Conservation (phyloP, 2,888 invertebrate species). For the Noctua pronuba region DNA sequence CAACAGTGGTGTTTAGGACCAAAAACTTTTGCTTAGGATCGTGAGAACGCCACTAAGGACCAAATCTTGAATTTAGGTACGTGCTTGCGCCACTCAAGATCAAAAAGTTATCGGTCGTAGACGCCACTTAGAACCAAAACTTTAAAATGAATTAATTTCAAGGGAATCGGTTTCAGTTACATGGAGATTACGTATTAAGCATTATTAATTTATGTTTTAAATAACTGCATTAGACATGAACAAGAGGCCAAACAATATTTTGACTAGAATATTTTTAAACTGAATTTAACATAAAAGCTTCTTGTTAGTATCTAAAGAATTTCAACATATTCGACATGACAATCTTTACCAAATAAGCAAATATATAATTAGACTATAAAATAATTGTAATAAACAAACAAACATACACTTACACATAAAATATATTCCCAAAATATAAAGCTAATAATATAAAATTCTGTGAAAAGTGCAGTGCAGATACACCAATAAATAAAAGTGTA, state of each 20-base stretch:
- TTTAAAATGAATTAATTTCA: background rate
- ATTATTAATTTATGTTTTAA: background rate
- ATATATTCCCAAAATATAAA: slow-evolving; percentile 62
- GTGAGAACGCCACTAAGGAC: background rate
- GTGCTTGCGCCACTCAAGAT: background rate
- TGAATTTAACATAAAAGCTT: background rate
- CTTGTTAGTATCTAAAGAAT: slow-evolving; percentile 22
- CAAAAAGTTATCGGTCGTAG: background rate
- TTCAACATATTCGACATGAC: slow-evolving; percentile 7
- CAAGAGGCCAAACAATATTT: slow-evolving; percentile 2
- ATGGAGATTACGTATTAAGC: slow-evolving; percentile 1
- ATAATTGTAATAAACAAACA: slow-evolving; percentile 31
- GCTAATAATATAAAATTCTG: slow-evolving; percentile 52
- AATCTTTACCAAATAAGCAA: slow-evolving; percentile 28
- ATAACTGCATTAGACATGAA: background rate
- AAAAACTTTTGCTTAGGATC: background rate
- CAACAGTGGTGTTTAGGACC: background rate
- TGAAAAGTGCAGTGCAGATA: slow-evolving; percentile 72
- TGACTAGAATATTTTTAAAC: slow-evolving; percentile 1
- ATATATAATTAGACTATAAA: slow-evolving; percentile 39
- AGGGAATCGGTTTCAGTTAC: background rate
- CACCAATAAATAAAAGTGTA: slow-evolving; percentile 54
- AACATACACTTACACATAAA: slow-evolving; percentile 42
- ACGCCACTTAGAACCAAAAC: slow-evolving; percentile 1
- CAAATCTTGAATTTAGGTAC: too few relatives aligned